Percentiles rank a stretch among this genome's conserved stretches.
These are phyloP conservation scores for Caenorhabditis panamensis DNA, from an alignment of 2,888 invertebrate genomes.

Conservation along the genomic window DNA sequence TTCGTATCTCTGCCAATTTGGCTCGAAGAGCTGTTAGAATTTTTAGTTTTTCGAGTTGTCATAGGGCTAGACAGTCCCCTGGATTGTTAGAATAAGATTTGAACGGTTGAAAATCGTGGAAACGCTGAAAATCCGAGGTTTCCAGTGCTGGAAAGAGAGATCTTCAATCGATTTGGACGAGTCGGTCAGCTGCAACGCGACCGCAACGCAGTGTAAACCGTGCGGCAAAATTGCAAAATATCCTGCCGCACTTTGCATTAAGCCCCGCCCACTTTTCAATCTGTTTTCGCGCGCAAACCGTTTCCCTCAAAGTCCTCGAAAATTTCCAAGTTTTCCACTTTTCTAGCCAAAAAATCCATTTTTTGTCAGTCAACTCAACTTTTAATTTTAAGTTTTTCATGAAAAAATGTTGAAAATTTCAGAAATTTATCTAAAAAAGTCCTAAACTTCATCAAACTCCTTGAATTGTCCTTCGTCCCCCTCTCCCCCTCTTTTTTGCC, in stretches of 20 bases:
- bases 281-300: constrained; percentile 13
- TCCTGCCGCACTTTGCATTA: constrained; percentile 7
- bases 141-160: no score
- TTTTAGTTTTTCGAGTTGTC: no score
- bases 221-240: constrained; percentile 7
- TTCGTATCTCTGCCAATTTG: no score
- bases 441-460: no score
- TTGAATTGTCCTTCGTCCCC: constrained; percentile 10
- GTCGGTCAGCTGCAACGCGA: no score
- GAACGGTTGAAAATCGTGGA: no score
- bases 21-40: no score
- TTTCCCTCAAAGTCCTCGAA: constrained; percentile 3
- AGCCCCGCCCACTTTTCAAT: constrained; percentile 25
- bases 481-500: background rate
- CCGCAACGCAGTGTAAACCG: background rate
- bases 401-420: background rate
- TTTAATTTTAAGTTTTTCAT: background rate
- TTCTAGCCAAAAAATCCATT: background rate
- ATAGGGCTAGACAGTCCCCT: no score
- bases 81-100: no score
- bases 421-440: background rate
- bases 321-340: background rate
- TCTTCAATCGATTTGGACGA: no score
- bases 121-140: no score
- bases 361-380: background rate